A percentile compares a stretch with the other conserved stretches of the same genome.
Evolutionary conservation across 2,797 vertebrate species (phyloP).

Genomic region (Muscicapa comitata): DNA sequence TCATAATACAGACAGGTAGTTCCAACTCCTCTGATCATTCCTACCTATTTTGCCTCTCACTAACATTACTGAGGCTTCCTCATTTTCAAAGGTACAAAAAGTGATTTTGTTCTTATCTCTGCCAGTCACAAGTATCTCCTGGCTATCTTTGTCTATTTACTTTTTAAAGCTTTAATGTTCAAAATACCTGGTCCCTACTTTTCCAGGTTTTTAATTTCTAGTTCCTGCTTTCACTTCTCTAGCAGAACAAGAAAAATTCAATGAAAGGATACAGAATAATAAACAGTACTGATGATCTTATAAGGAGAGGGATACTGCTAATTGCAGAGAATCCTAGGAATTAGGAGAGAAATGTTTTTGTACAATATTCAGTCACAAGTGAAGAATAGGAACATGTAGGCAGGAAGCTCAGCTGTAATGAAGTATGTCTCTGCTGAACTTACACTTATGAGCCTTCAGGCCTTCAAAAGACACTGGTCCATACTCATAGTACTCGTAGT

Average conservation of each 20-base stretch:
- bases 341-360: not conserved
- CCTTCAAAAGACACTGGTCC: conserved; percentile 92
- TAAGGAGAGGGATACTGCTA: not conserved
- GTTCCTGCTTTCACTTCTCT: not conserved
- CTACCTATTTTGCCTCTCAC: not conserved
- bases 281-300: not conserved
- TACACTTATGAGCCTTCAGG: conserved; percentile 91
- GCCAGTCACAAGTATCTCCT: not conserved
- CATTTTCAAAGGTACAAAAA: not conserved
- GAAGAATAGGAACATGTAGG: not conserved
- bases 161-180: not conserved
- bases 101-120: not conserved
- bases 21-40: not conserved
- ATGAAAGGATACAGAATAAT: not conserved
- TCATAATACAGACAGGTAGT: not conserved
- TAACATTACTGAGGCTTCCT: not conserved
- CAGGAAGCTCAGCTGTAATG: not conserved
- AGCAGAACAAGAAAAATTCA: not conserved
- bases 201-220: not conserved
- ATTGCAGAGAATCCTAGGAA: not conserved
- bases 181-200: not conserved
- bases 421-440: conserved; percentile 46
- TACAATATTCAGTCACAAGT: not conserved
- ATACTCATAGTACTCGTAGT: conserved; percentile 93
- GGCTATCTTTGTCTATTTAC: not conserved